phyloP scores from a whole-genome alignment of 2,888 invertebrate genomes.

The Lamproptera curius region DNA sequence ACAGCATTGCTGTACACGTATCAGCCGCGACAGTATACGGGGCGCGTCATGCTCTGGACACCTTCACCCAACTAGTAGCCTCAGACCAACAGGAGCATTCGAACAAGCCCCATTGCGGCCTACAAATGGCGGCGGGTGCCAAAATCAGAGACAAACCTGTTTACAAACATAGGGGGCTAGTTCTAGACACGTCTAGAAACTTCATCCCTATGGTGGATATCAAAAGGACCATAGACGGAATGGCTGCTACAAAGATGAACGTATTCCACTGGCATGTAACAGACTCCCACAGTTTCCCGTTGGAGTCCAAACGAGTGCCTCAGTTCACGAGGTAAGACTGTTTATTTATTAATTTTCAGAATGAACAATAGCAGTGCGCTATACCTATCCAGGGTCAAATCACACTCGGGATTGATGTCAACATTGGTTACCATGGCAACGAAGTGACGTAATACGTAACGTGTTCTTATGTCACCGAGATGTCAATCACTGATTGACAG shows the following conservation, averaged over 20 bases:
- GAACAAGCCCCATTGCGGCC: conserved; percentile 55
- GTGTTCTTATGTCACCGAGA: no score
- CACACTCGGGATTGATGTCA: no score
- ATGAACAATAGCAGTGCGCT: no score
- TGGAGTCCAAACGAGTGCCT: conserved; percentile 86
- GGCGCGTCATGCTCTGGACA: conserved; percentile 86
- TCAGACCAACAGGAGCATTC: conserved; percentile 45
- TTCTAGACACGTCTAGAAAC: conserved; percentile 94
- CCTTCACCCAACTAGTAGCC: conserved; percentile 83
- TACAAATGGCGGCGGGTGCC: conserved; percentile 80
- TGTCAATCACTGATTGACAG: no score
- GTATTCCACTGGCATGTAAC: conserved; percentile 96
- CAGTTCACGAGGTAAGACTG: conserved; percentile 84
- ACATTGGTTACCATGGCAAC: no score
- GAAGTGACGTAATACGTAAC: no score
- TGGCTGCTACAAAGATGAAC: conserved; percentile 93
- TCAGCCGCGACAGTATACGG: conserved; percentile 82
- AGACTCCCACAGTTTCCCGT: conserved; percentile 95
- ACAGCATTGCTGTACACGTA: conserved; percentile 73
- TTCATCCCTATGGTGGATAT: conserved; percentile 86
- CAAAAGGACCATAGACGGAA: conserved; percentile 86
- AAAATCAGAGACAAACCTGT: conserved; percentile 87
- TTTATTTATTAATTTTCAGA: no score
- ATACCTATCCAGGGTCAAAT: no score
- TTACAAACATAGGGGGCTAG: conserved; percentile 90